Percentiles rank a stretch among this genome's conserved stretches.
Conservation (phyloP, 1,140 invertebrate species). For the Gryon sp. region DNA sequence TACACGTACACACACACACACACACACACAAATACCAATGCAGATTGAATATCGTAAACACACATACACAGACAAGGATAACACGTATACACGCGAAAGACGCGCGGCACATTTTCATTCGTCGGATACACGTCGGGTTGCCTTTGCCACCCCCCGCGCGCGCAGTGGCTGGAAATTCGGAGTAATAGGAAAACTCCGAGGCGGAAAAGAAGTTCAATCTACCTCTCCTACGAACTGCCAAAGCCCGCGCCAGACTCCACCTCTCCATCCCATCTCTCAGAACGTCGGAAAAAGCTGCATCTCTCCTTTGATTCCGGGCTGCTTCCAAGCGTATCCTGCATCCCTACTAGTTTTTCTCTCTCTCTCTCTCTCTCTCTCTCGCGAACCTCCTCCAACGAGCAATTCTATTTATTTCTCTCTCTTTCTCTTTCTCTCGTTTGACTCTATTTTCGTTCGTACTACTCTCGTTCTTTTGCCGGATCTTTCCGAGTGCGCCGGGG, state of each 20-base stretch:
- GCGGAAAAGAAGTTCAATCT: slow-evolving; percentile 78
- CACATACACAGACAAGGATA: background rate
- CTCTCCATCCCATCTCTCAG: slow-evolving; percentile 51
- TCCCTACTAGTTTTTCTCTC: slow-evolving; percentile 51
- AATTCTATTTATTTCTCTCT: slow-evolving; percentile 20
- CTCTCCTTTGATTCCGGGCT: slow-evolving; percentile 76
- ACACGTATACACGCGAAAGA: slow-evolving; percentile 9
- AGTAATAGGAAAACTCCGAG: slow-evolving; percentile 78
- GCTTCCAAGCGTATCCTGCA: slow-evolving; percentile 61
- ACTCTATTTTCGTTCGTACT: too few species aligned
- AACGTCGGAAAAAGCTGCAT: slow-evolving; percentile 70
- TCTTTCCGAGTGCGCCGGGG: slow-evolving; percentile 40
- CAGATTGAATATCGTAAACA: background rate
- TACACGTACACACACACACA: slow-evolving; percentile 12
- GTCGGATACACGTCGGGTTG: slow-evolving; percentile 56
- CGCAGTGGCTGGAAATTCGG: slow-evolving; percentile 72
- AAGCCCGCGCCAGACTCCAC: slow-evolving; percentile 40
- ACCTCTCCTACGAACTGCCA: slow-evolving; percentile 55
- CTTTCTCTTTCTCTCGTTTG: background rate
- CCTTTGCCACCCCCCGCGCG: slow-evolving; percentile 61
- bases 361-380: slow-evolving; percentile 12
- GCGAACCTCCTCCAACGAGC: slow-evolving; percentile 18
- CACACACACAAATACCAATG: too few species aligned
- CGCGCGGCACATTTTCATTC: slow-evolving; percentile 64
- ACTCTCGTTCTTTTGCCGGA: slow-evolving; percentile 15